phyloP scores from a whole-genome alignment of 2,113 vertebrate species.

The Periophthalmus modestus region DNA sequence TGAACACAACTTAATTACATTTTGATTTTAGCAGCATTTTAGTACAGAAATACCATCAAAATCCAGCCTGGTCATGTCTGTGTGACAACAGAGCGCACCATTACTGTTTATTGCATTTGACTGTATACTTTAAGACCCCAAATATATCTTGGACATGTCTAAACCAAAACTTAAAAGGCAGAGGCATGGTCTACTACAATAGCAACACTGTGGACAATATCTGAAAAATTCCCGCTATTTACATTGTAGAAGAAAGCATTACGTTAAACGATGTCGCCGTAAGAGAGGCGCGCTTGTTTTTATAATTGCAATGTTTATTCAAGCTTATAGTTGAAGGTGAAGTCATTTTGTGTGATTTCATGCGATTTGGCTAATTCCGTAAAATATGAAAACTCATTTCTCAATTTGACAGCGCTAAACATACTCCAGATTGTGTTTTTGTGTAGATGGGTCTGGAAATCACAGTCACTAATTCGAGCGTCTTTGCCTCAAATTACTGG shows the following conservation, averaged over 20 bases:
- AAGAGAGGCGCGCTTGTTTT: not conserved
- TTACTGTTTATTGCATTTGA: too few relatives aligned
- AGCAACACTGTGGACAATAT: not conserved
- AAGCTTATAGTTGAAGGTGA: not conserved
- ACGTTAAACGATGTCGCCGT: not conserved
- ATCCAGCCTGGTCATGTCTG: not conserved
- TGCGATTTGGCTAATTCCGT: not conserved
- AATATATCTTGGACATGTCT: not conserved
- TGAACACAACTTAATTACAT: not conserved
- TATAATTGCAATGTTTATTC: not conserved
- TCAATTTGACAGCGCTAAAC: not conserved
- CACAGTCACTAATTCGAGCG: not conserved
- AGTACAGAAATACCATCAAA: not conserved
- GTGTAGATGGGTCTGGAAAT: not conserved
- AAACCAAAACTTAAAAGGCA: not conserved
- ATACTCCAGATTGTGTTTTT: not conserved
- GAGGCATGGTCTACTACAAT: not conserved
- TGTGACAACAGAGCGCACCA: not conserved
- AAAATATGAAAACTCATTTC: not conserved
- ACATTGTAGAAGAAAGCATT: not conserved
- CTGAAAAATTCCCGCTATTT: slow-evolving; percentile 1
- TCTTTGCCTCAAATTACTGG: not conserved
- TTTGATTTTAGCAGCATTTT: not conserved
- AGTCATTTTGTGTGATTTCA: not conserved
- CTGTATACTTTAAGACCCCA: not conserved